Evolutionary conservation across 2,113 vertebrate species (phyloP).

Genomic region (Petroica traversi): DNA sequence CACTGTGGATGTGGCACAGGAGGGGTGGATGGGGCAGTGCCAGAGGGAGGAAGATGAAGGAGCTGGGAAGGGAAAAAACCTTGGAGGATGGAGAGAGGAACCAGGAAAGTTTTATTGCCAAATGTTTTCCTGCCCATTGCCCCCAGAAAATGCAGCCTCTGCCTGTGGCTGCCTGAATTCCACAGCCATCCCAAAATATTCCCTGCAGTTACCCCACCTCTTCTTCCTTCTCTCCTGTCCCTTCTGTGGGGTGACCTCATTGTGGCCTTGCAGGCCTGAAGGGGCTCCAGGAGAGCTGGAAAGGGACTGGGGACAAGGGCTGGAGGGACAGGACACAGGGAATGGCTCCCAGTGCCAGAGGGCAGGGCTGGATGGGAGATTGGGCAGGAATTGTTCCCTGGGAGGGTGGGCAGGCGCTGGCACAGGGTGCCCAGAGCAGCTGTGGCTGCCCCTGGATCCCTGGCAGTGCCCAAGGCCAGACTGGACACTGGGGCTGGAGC

Average conservation of each 20-base stretch:
- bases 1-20: fast-evolving
- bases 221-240: background rate
- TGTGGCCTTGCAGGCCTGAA: background rate
- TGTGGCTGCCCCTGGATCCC: background rate
- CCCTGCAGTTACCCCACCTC: background rate
- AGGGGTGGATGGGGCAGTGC: background rate
- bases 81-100: background rate
- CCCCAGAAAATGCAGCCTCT: background rate
- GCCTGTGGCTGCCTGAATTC: background rate
- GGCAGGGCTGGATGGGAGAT: background rate
- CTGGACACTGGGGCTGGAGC: background rate
- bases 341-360: background rate
- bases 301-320: background rate
- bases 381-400: background rate
- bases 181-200: background rate
- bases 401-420: background rate
- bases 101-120: background rate
- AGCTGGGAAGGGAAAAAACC: background rate
- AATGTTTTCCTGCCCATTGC: background rate
- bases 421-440: background rate
- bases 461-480: background rate
- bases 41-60: background rate
- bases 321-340: background rate
- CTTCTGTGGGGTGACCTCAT: background rate
- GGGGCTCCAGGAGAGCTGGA: background rate